These are phyloP conservation scores for Menura novaehollandiae DNA, from an alignment of 2,113 vertebrate genomes.

Conservation along the genomic window DNA sequence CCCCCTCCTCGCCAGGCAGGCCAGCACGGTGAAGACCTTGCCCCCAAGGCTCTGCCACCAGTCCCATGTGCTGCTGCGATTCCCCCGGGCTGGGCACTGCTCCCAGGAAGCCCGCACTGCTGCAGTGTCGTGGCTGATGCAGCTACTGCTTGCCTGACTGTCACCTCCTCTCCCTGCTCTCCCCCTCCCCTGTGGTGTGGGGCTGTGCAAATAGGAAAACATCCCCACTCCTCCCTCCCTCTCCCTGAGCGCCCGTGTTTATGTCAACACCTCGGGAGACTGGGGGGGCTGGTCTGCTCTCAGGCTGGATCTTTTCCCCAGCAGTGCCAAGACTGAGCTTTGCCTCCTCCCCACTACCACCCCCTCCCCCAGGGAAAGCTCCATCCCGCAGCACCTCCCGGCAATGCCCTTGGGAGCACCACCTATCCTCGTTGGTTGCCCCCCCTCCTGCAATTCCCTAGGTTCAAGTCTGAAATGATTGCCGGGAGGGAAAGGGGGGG, in stretches of 20 bases:
- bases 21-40: neutral
- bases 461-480: neutral
- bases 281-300: neutral
- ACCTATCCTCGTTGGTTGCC: neutral
- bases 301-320: neutral
- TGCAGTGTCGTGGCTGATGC: slow-evolving; percentile 37
- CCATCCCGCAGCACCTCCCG: neutral
- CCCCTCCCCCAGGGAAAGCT: neutral
- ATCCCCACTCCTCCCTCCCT: neutral
- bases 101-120: slow-evolving; percentile 38
- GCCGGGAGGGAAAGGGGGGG: neutral
- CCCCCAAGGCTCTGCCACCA: neutral
- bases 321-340: neutral
- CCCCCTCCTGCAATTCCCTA: neutral
- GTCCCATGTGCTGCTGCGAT: neutral
- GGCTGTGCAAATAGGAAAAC: neutral
- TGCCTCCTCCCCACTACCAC: neutral
- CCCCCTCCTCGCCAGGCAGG: neutral
- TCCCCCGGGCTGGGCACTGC: neutral
- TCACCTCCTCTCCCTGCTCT: slow-evolving; percentile 1
- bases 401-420: neutral
- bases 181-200: neutral
- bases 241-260: neutral
- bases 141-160: slow-evolving; percentile 1
- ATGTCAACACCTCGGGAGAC: neutral